Evolutionary conservation across 1,140 invertebrate genomes (phyloP), one percentile per base, ranked within the genome.

Genomic region (Tribolium castaneum): DNA sequence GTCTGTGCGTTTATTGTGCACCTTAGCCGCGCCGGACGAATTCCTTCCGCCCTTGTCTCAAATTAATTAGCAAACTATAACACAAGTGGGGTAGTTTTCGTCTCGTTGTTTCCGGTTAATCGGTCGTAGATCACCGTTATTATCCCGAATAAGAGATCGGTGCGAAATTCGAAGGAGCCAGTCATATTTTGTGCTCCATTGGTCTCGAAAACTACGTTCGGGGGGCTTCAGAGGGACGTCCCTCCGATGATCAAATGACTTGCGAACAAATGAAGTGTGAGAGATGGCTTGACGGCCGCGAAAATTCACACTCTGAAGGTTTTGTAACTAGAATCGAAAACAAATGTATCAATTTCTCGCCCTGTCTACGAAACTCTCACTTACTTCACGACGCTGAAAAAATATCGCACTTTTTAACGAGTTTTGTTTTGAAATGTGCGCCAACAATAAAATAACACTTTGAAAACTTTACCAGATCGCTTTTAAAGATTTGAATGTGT

Each of bases 161-260:
- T 79, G 70, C 59, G 72, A 79, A 80, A 80, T 80, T 76, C 77
- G 75, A 45, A 66, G 16, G 72, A 80, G 76, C 76, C 52, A 80
- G 77, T 77, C 77, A 80, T 80, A 80, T 80, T 80, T 80, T 76
- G 77, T 80, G 80, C 80, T 80, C 77, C 80, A 70, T 35, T 80
- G 80, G 34, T 78, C 80, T 72, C 62, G 80, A 80, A 80, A 80
- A 80, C 77, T 80, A 79, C 80, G 74, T 79, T 73, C 49, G 19
- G 25, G 54, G 74, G 54, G 80, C 76, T 73, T 80, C 51, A 72
- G 59, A 76, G 59, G 35, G 49, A 39, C 45, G 30, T 66, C 76
- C 70, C 51, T 39, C 72, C 72, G 25, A 35, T 35, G 14, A 25
- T 66, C 59, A 77, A 77, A 80, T 78, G 79, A 80, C 72, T 80